These are phyloP conservation scores for Acanthacorydalis orientalis DNA, from an alignment of 2,888 invertebrate genomes.

Conservation along the genomic window DNA sequence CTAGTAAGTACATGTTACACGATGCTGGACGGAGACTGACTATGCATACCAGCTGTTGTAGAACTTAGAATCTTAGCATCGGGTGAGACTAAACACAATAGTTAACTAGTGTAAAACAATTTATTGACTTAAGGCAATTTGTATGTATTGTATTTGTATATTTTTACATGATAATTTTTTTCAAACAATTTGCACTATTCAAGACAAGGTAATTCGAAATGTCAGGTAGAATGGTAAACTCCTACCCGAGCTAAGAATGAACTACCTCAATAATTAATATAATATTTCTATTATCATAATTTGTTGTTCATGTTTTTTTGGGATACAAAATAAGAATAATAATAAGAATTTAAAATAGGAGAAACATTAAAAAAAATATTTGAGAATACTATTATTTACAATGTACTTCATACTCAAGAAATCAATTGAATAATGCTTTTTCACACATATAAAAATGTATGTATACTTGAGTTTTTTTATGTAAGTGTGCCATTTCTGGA, in stretches of 20 bases:
- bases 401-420: constrained; percentile 10
- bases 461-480: constrained; percentile 16
- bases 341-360: constrained; percentile 10
- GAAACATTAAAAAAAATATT: constrained; percentile 9
- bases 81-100: background rate
- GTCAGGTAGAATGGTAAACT: constrained; percentile 13
- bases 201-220: too few relatives aligned
- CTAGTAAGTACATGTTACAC: constrained; percentile 21
- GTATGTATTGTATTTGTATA: too few relatives aligned
- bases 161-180: too few relatives aligned
- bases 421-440: constrained; percentile 1
- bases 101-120: too few relatives aligned
- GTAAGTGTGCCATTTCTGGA: constrained; percentile 27
- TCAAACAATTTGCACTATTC: too few relatives aligned
- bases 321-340: constrained; percentile 16
- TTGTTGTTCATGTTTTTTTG: constrained; percentile 27
- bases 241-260: constrained; percentile 26
- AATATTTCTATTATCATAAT: constrained; percentile 23
- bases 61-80: constrained; percentile 24
- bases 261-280: constrained; percentile 32
- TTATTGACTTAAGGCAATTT: too few relatives aligned
- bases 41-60: constrained; percentile 29
- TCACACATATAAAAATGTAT: background rate
- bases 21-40: constrained; percentile 29
- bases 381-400: constrained; percentile 28